Percentiles rank a stretch among this genome's conserved stretches.
These are phyloP conservation scores for Polydrusus pterygomalis DNA, from an alignment of 2,888 invertebrate species.

Conservation along the genomic window DNA sequence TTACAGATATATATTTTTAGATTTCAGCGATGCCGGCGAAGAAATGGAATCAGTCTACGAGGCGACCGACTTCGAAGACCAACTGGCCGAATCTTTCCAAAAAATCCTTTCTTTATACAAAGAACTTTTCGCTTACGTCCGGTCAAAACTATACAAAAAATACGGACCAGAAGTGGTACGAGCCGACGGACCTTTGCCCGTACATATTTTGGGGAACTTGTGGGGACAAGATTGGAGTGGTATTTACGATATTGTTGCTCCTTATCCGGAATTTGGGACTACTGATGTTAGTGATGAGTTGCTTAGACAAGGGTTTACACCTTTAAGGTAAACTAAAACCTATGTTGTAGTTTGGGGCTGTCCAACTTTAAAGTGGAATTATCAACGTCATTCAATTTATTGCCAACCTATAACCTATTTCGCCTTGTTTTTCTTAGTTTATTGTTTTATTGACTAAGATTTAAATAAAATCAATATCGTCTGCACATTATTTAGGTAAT, in stretches of 20 bases:
- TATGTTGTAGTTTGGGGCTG: background rate
- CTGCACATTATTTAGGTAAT: no score
- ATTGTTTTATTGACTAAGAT: no score
- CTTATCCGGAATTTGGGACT: conserved; percentile 81
- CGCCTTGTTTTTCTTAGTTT: no score
- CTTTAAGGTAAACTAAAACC: conserved; percentile 76
- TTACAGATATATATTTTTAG: conserved; percentile 73
- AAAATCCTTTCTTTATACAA: conserved; percentile 85
- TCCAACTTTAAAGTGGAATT: no score
- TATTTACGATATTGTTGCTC: conserved; percentile 83
- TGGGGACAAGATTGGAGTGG: conserved; percentile 91
- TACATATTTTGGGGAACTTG: conserved; percentile 89
- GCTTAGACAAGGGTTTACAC: conserved; percentile 83
- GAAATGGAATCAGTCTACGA: conserved; percentile 87
- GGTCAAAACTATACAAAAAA: conserved; percentile 76
- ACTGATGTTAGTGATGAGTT: conserved; percentile 87
- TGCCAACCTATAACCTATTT: no score
- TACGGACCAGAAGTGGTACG: conserved; percentile 72
- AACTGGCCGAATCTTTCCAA: conserved; percentile 77
- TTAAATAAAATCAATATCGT: no score
- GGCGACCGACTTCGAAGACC: conserved; percentile 78
- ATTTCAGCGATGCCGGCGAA: conserved; percentile 86
- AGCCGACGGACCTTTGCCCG: conserved; percentile 84
- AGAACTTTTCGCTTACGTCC: conserved; percentile 88
- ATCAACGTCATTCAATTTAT: no score